Conservation (phyloP, 2,888 invertebrate species). For the Artemia sp. region DNA sequence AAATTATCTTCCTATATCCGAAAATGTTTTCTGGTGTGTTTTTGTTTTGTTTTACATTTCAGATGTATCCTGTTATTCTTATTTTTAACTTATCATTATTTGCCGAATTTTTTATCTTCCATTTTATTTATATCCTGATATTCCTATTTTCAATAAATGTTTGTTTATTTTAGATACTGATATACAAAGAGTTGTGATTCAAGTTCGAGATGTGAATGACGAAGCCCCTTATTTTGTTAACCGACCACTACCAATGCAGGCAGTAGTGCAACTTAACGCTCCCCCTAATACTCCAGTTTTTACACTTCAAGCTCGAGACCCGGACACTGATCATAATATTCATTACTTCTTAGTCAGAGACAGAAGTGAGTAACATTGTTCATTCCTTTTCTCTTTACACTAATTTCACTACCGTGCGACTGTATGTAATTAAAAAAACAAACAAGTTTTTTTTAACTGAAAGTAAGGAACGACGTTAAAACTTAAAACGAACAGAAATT, state of each 20-base stretch:
- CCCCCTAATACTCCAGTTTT: slow-evolving; percentile 89
- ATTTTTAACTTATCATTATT: no score
- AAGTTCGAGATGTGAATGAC: slow-evolving; percentile 88
- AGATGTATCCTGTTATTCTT: no score
- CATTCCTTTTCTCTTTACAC: slow-evolving; percentile 12
- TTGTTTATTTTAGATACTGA: slow-evolving; percentile 57
- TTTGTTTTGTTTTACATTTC: no score
- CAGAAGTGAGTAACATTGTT: slow-evolving; percentile 39
- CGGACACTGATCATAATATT: slow-evolving; percentile 87
- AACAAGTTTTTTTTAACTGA: no score
- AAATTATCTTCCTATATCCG: no score
- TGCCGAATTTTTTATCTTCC: no score
- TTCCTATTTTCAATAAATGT: no score
- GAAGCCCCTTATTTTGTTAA: slow-evolving; percentile 95
- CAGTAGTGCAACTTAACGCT: slow-evolving; percentile 87
- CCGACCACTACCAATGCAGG: slow-evolving; percentile 88
- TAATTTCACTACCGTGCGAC: not conserved
- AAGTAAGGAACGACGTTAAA: no score
- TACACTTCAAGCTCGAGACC: slow-evolving; percentile 90
- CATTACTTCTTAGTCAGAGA: slow-evolving; percentile 90
- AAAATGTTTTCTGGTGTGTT: no score
- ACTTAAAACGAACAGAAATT: no score
- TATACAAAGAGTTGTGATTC: slow-evolving; percentile 83
- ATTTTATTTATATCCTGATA: no score
- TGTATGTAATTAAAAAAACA: no score